Evolutionary conservation across 2,888 invertebrate species (phyloP).

Genomic region (Slavum lentiscoides): DNA sequence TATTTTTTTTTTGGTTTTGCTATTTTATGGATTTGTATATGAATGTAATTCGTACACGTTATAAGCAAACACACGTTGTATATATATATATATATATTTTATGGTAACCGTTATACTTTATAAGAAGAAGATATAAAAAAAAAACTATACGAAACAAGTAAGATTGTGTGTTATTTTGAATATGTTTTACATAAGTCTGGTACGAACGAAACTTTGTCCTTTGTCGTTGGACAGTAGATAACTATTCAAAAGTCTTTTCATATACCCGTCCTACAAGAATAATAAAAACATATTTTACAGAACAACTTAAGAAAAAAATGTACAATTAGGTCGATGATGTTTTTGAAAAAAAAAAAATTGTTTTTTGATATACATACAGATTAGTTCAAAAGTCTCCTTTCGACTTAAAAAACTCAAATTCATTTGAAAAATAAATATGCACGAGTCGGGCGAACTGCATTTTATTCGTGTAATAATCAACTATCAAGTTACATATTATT

Average conservation of each 20-base stretch:
- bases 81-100: too few relatives aligned
- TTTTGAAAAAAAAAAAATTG: not conserved
- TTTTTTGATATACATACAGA: too few relatives aligned
- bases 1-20: not conserved
- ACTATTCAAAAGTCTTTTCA: not conserved
- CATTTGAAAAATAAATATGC: too few relatives aligned
- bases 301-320: not conserved
- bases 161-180: constrained; percentile 11
- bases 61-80: not conserved
- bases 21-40: not conserved
- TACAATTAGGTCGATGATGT: not conserved
- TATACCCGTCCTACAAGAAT: not conserved
- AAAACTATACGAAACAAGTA: not conserved
- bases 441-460: too few relatives aligned
- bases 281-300: not conserved
- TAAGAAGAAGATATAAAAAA: too few relatives aligned
- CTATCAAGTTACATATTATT: too few relatives aligned
- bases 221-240: not conserved
- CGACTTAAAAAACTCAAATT: too few relatives aligned
- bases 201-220: not conserved
- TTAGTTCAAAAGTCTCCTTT: too few relatives aligned
- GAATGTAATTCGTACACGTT: not conserved
- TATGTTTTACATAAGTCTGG: constrained; percentile 23
- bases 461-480: too few relatives aligned
- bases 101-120: too few relatives aligned